Conservation (phyloP, 2,888 invertebrate species). For the Clostera curtula region DNA sequence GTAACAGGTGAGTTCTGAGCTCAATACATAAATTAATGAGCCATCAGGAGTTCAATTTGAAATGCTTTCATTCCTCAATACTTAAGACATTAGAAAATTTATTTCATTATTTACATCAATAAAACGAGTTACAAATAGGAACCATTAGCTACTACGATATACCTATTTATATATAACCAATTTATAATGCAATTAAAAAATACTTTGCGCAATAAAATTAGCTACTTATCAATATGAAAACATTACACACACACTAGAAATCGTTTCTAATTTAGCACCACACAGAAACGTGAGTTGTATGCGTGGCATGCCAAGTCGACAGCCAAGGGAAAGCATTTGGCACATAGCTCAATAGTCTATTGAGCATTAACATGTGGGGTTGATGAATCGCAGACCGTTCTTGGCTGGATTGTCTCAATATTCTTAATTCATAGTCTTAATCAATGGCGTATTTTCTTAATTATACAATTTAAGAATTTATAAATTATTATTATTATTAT, state of each 20-base stretch:
- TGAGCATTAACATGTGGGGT: slow-evolving; percentile 44
- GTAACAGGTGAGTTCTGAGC: too few species aligned
- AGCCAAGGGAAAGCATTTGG: slow-evolving; percentile 41
- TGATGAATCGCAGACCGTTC: slow-evolving; percentile 39
- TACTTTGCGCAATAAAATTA: not conserved
- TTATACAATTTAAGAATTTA: too few species aligned
- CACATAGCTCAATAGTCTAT: slow-evolving; percentile 25
- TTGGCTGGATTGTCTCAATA: slow-evolving; percentile 14
- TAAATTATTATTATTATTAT: too few species aligned
- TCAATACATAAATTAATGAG: too few species aligned
- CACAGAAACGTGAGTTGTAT: not conserved
- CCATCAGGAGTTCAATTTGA: too few species aligned
- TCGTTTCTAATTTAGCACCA: not conserved
- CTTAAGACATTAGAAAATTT: too few species aligned
- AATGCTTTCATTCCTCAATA: too few species aligned
- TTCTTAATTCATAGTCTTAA: too few species aligned
- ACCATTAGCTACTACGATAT: not conserved
- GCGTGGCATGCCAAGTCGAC: slow-evolving; percentile 27
- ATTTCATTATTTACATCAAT: too few species aligned
- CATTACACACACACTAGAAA: not conserved
- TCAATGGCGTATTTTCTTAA: too few species aligned
- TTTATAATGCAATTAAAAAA: not conserved
- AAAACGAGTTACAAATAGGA: too few species aligned
- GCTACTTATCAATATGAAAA: slow-evolving; percentile 1
- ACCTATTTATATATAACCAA: not conserved